Evolutionary conservation across 2,888 invertebrate species (phyloP).

Genomic region (Endomychus coccineus): DNA sequence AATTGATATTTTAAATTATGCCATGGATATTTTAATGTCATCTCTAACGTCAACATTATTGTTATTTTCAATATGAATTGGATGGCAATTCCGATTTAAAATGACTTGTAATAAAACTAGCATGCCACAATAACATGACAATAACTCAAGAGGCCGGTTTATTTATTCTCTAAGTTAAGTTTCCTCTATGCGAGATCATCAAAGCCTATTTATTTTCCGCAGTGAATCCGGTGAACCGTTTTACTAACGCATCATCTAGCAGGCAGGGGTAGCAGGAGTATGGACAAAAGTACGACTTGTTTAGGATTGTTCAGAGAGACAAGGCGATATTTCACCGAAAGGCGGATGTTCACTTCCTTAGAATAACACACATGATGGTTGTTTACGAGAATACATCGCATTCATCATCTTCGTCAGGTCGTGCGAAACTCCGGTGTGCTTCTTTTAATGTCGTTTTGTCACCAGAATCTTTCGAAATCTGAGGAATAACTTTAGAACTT

Average conservation of each 20-base stretch:
- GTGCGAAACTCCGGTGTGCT: constrained; percentile 26
- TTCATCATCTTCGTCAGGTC: constrained; percentile 24
- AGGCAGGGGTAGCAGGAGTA: constrained; percentile 29
- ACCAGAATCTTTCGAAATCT: no score
- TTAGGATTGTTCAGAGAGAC: constrained; percentile 40
- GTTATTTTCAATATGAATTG: no score
- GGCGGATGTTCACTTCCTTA: constrained; percentile 45
- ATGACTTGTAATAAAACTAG: no score
- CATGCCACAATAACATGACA: constrained; percentile 18
- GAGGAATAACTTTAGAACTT: no score
- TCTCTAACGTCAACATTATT: no score
- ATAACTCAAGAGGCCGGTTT: constrained; percentile 35
- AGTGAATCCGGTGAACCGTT: constrained; percentile 39
- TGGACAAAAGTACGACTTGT: constrained; percentile 43
- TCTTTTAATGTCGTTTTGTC: no score
- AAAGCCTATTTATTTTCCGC: constrained; percentile 42
- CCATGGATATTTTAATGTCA: no score
- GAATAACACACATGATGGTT: constrained; percentile 42
- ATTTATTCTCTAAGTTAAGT: no score
- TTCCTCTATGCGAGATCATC: constrained; percentile 38
- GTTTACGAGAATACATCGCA: constrained; percentile 27
- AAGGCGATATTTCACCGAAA: constrained; percentile 43
- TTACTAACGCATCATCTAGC: constrained; percentile 42
- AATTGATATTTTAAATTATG: no score
- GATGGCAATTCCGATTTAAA: no score